Percentiles rank a stretch among this genome's conserved stretches.
phyloP scores from a whole-genome alignment of 1,140 invertebrate species.

The Rhizoglyphus robini region DNA sequence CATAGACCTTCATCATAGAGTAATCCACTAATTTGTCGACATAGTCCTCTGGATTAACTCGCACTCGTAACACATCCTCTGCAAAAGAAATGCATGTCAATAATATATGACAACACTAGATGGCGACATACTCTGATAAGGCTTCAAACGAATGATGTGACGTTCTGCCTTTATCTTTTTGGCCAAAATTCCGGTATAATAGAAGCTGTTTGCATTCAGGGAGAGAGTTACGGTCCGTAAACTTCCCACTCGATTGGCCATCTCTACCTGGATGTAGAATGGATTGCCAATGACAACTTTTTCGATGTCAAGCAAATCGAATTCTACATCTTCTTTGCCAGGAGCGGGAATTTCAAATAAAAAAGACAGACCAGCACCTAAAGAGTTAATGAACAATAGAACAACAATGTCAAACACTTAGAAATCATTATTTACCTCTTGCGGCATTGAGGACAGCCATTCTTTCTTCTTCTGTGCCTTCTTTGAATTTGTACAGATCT shows the following conservation, averaged over 20 bases:
- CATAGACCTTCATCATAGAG: constrained; percentile 68
- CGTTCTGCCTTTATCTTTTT: constrained; percentile 51
- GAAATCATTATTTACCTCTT: constrained; percentile 15
- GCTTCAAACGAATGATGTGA: constrained; percentile 29
- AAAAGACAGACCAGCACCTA: constrained; percentile 37
- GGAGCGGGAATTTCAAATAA: constrained; percentile 27
- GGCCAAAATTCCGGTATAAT: constrained; percentile 57
- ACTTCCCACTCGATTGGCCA: constrained; percentile 36
- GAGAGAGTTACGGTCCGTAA: constrained; percentile 48
- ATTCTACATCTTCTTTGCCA: constrained; percentile 69
- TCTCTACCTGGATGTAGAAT: constrained; percentile 38
- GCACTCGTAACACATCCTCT: constrained; percentile 50
- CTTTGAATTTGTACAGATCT: constrained; percentile 67
- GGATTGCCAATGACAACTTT: constrained; percentile 72
- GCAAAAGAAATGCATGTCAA: constrained; percentile 21
- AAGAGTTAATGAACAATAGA: not conserved
- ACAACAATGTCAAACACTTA: not conserved
- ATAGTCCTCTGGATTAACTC: constrained; percentile 66
- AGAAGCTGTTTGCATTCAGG: constrained; percentile 52
- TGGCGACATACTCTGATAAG: constrained; percentile 25
- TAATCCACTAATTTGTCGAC: constrained; percentile 57
- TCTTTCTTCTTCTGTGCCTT: constrained; percentile 56
- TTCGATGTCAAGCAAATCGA: constrained; percentile 63
- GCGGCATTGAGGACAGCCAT: constrained; percentile 63
- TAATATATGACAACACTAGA: not conserved